Conservation (phyloP, 1,140 invertebrate species). For the Procambarus clarkii region DNA sequence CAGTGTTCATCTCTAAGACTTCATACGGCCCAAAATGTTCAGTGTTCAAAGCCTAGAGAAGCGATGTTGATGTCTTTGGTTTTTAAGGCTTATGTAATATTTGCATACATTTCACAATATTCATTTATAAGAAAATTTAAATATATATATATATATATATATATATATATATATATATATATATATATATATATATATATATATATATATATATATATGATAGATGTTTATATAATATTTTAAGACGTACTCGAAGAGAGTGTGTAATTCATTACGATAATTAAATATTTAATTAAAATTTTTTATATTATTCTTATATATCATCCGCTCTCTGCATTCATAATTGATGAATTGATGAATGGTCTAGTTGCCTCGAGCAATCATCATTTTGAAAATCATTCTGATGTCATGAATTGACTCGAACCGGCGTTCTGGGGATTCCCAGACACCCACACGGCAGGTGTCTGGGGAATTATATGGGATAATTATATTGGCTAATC, state of each 20-base stretch:
- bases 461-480: too few species aligned
- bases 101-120: background rate
- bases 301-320: too few species aligned
- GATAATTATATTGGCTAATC: too few species aligned
- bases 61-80: background rate
- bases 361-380: too few species aligned
- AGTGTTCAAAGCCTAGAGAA: background rate
- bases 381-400: too few species aligned
- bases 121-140: background rate
- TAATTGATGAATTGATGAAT: too few species aligned
- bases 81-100: background rate
- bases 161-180: background rate
- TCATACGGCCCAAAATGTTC: background rate
- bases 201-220: slow-evolving; percentile 17
- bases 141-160: background rate
- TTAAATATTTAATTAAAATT: background rate
- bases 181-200: background rate
- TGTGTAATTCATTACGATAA: background rate
- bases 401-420: too few species aligned
- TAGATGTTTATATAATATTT: slow-evolving; percentile 34
- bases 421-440: too few species aligned
- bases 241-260: slow-evolving; percentile 8
- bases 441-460: too few species aligned
- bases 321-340: too few species aligned
- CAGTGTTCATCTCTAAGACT: background rate